Conservation (phyloP, 2,888 invertebrate species). For the Crematogaster levior region DNA sequence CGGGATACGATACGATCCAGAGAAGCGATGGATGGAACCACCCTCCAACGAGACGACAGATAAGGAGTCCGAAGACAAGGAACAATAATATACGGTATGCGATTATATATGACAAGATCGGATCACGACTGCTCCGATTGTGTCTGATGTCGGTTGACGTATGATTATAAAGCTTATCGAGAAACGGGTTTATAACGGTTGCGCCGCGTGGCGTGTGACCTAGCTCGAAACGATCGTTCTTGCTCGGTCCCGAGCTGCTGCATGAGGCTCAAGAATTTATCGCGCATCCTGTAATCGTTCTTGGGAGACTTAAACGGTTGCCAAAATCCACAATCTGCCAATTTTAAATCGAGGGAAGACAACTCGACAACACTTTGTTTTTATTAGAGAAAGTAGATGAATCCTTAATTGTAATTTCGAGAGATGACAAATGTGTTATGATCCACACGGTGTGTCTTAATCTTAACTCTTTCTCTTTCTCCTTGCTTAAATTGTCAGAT, state of each 20-base stretch:
- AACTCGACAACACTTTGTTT: neutral
- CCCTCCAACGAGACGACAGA: constrained; percentile 61
- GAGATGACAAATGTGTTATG: neutral
- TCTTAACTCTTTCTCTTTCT: neutral
- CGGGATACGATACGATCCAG: constrained; percentile 72
- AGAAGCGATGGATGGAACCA: constrained; percentile 73
- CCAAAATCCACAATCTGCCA: neutral
- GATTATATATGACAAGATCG: constrained; percentile 43
- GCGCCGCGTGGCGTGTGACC: constrained; percentile 40
- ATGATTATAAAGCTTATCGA: constrained; percentile 9
- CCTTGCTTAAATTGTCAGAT: neutral
- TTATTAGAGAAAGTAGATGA: neutral
- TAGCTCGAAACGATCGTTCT: constrained; percentile 41
- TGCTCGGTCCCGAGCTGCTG: constrained; percentile 17
- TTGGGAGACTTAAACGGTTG: neutral
- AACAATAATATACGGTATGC: constrained; percentile 21
- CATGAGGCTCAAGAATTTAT: neutral
- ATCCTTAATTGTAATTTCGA: constrained; percentile 12
- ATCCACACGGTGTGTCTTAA: neutral
- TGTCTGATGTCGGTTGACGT: neutral
- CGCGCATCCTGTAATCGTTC: neutral
- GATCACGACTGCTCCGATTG: constrained; percentile 14
- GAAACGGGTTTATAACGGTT: neutral
- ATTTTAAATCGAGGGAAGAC: neutral
- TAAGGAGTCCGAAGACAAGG: constrained; percentile 51